Percentiles rank a stretch among this genome's conserved stretches.
phyloP scores from a whole-genome alignment of 2,888 invertebrate genomes.

The Pachliopta kotzebuea region DNA sequence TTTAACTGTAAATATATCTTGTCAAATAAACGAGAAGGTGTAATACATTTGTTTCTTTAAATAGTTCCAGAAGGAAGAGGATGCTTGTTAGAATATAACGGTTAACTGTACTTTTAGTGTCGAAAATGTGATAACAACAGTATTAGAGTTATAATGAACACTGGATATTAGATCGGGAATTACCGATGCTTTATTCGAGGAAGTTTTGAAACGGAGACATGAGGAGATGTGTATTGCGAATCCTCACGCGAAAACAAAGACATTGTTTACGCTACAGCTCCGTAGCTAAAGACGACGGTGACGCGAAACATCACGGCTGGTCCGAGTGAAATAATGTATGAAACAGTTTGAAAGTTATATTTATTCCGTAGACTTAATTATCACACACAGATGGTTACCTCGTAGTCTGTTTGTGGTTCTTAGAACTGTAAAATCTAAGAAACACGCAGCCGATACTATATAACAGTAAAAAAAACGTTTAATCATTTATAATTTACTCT shows the following conservation, averaged over 20 bases:
- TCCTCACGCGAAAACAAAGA: conserved; percentile 50
- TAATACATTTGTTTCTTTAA: neutral
- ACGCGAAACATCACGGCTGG: conserved; percentile 29
- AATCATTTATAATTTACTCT: neutral
- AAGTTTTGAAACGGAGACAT: conserved; percentile 20
- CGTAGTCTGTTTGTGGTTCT: neutral
- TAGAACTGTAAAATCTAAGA: neutral
- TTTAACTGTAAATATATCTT: too few species aligned
- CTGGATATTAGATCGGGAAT: neutral
- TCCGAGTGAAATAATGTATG: conserved; percentile 27
- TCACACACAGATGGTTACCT: neutral
- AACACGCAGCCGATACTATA: neutral
- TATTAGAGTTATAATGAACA: too few species aligned
- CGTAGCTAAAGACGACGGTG: conserved; percentile 8
- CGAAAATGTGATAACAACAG: neutral
- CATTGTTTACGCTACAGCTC: conserved; percentile 49
- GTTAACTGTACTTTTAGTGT: neutral
- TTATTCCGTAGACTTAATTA: conserved; percentile 9
- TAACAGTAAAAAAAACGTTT: neutral
- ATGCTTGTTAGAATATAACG: neutral
- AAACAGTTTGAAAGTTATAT: conserved; percentile 26
- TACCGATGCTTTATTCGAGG: conserved; percentile 9
- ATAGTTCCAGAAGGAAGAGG: neutral
- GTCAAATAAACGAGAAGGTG: neutral
- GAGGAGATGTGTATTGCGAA: conserved; percentile 23